Evolutionary conservation across 2,797 vertebrate species (phyloP).

Genomic region (Gorsachius magnificus): DNA sequence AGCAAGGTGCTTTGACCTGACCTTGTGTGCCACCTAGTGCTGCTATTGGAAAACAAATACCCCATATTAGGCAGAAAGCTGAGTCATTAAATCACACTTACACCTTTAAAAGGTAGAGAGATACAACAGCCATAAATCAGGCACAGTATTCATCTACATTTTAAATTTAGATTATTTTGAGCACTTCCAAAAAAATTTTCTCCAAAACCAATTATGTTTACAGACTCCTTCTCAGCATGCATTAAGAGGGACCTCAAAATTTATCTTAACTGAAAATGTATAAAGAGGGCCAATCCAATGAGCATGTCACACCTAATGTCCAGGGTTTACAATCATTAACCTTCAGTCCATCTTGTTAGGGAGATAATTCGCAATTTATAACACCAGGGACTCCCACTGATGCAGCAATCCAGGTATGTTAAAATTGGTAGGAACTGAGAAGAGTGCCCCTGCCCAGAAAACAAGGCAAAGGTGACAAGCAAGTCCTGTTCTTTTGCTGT

Average conservation of each 20-base stretch:
- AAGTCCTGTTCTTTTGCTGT: not conserved
- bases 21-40: slow-evolving; percentile 9
- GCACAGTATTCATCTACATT: not conserved
- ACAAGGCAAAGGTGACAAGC: not conserved
- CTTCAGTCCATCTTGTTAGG: not conserved
- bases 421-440: not conserved
- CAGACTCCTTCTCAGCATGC: not conserved
- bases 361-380: not conserved
- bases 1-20: not conserved
- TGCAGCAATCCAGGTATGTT: not conserved
- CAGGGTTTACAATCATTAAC: not conserved
- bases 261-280: not conserved
- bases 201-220: not conserved
- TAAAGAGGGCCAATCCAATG: not conserved
- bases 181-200: not conserved
- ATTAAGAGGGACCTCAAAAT: not conserved
- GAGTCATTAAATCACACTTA: not conserved
- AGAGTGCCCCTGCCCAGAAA: not conserved
- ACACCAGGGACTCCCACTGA: not conserved
- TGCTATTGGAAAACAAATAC: not conserved
- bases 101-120: not conserved
- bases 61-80: not conserved
- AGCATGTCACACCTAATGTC: not conserved
- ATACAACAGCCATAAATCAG: not conserved
- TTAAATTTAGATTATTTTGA: not conserved